Evolutionary conservation across 30 jellyfish, hydroid and myxozoan species (phyloP).

Genomic region (Hydractinia symbiolongicarpus): DNA sequence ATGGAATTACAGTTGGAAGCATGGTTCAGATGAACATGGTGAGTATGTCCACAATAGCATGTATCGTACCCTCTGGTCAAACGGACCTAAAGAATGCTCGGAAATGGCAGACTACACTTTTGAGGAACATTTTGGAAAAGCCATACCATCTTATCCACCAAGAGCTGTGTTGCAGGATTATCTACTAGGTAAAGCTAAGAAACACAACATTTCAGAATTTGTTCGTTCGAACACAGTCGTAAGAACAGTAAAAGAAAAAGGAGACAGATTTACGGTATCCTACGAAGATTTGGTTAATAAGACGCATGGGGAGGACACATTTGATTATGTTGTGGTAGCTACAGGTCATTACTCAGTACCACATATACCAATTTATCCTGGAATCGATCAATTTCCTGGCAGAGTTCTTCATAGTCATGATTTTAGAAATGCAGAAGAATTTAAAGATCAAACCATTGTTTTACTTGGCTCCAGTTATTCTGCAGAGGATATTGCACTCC

Average conservation of each 20-base stretch:
- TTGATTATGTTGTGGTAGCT: conserved; percentile 59
- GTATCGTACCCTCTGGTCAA: conserved; percentile 69
- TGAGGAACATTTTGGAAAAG: conserved; percentile 61
- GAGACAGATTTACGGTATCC: conserved; percentile 34
- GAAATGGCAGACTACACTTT: conserved; percentile 69
- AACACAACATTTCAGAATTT: conserved; percentile 2
- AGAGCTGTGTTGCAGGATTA: conserved; percentile 54
- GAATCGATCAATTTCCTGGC: conserved; percentile 67
- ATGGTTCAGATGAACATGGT: conserved; percentile 59
- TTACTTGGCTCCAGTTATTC: conserved; percentile 60
- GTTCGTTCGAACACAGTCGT: conserved; percentile 46
- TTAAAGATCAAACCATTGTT: conserved; percentile 29
- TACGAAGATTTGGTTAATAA: conserved; percentile 31
- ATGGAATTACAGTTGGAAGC: conserved; percentile 74
- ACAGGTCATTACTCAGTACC: conserved; percentile 74
- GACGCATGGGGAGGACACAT: conserved; percentile 10
- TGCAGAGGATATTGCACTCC: conserved; percentile 74
- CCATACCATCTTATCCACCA: conserved; percentile 63
- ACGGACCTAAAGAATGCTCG: conserved; percentile 66
- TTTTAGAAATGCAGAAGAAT: conserved; percentile 47
- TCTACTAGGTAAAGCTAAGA: conserved; percentile 42
- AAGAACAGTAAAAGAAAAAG: conserved; percentile 38
- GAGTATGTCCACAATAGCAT: conserved; percentile 67
- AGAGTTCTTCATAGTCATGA: conserved; percentile 69
- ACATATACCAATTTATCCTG: conserved; percentile 48